Evolutionary conservation across 1,140 invertebrate genomes (phyloP).

Genomic region (Ephestia elutella): DNA sequence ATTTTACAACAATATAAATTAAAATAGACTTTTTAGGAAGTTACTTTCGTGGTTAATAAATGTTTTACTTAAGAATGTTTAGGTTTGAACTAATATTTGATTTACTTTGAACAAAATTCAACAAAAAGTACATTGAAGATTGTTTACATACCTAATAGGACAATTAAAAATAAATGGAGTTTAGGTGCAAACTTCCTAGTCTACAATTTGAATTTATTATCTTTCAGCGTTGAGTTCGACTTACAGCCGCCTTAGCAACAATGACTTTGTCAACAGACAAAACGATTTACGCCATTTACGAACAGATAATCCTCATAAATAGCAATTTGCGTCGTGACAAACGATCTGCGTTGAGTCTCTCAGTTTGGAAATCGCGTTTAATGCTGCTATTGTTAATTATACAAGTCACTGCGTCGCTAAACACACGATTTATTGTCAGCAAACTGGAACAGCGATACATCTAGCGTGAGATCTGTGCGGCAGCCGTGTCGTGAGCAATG

Average conservation of each 20-base stretch:
- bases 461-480: constrained; percentile 53
- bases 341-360: constrained; percentile 50
- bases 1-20: too few species aligned
- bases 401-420: constrained; percentile 63
- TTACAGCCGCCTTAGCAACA: constrained; percentile 10
- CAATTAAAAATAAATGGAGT: too few species aligned
- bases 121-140: too few species aligned
- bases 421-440: constrained; percentile 68
- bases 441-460: constrained; percentile 58
- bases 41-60: too few species aligned
- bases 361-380: constrained; percentile 67
- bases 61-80: too few species aligned
- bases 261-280: constrained; percentile 26
- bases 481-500: constrained; percentile 31
- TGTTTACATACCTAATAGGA: too few species aligned
- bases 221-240: neutral
- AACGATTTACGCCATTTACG: constrained; percentile 33
- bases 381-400: constrained; percentile 67
- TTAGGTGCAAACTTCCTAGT: neutral
- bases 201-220: neutral
- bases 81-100: too few species aligned
- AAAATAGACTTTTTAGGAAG: too few species aligned
- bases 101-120: too few species aligned
- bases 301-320: constrained; percentile 67
- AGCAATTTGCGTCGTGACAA: constrained; percentile 68